A percentile compares a stretch with the other conserved stretches of the same genome.
Conservation (phyloP, 2,113 vertebrate genomes). For the Myotis davidii region DNA sequence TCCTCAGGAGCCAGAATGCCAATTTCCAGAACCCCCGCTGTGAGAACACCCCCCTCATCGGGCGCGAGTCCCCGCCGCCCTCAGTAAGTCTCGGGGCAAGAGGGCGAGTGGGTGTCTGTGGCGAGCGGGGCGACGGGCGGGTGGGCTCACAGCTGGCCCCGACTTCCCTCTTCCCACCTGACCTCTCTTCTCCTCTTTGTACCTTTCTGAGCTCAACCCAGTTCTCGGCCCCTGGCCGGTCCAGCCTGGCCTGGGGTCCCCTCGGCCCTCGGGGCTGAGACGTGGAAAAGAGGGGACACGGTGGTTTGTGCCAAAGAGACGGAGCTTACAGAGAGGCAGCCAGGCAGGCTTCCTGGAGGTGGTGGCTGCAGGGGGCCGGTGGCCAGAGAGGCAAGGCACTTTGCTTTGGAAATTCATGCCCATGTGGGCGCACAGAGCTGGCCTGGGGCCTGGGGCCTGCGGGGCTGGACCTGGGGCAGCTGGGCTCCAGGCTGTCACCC, state of each 20-base stretch:
- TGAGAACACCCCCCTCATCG: constrained; percentile 99
- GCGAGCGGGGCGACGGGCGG: background rate
- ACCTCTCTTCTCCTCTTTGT: constrained; percentile 61
- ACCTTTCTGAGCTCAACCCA: constrained; percentile 67
- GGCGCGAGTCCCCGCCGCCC: constrained; percentile 97
- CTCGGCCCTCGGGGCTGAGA: constrained; percentile 49
- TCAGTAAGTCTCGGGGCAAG: constrained; percentile 90
- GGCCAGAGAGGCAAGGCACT: background rate
- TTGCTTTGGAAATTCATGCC: background rate
- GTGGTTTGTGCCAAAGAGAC: background rate
- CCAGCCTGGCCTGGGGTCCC: constrained; percentile 69
- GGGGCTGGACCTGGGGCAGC: background rate
- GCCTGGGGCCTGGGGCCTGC: background rate
- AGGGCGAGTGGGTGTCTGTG: background rate
- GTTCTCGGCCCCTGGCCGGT: constrained; percentile 65
- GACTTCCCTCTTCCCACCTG: background rate
- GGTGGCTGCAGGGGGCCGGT: background rate
- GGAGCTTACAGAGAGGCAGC: background rate
- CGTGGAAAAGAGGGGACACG: background rate
- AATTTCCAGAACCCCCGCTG: constrained; percentile 99
- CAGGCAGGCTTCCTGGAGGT: background rate
- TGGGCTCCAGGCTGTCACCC: background rate
- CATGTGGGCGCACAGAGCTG: background rate
- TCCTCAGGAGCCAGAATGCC: constrained; percentile 96
- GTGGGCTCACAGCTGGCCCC: background rate